Base-by-base conservation (phyloP, 1,140 invertebrate genomes). In the Cydia fagiglandana region DNA sequence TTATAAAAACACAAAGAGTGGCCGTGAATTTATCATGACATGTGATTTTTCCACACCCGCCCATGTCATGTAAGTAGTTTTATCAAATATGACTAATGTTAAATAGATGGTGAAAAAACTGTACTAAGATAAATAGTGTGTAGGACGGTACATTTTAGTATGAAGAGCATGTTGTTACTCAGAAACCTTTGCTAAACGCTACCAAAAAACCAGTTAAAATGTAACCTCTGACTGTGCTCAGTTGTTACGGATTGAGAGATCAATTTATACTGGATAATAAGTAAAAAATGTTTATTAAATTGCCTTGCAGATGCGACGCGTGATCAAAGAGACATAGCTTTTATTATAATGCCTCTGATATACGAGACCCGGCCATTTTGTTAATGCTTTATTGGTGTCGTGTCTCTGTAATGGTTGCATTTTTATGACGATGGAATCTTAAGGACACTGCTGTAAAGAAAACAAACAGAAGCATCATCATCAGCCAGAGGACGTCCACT, bases 301-400 rank as follows among this genome's bases (percentile, higher is more conserved):
- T 3, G 56, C 20, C 12, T 2, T 20, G 56, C n/a, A 70, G 66
- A 41, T 70, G 66, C 34, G 34, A 70, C 64, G 56, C 77, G 76
- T 77, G 80, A 82, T 83, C 80, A 85, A 82, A 85, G 81, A 45
- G 64, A 70, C 76, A 76, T 82, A 41, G 75, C 34, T 78, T 79
- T 82, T 81, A 81, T 78, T 79, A 75, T 76, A 77, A 76, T 77
- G 75, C 70, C 66, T 81, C 64, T 80, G 79, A 80, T 78, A 80
- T 84, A 38, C 75, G 78, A 79, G 77, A 75, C 76, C 56, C 74
- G 64, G 80, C 76, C 74, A 77, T 81, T 79, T 80, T 34, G 76
- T 78, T 83, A 79, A 79, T 79, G 75, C 61, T 79, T 83, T 82
- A 80, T 78, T 73, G 47, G 73, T 74, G 38, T 80, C 66, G 13